Percentiles rank a stretch among this genome's conserved stretches.
Conservation (phyloP, 2,113 vertebrate genomes). For the Psephotus haematonotus region DNA sequence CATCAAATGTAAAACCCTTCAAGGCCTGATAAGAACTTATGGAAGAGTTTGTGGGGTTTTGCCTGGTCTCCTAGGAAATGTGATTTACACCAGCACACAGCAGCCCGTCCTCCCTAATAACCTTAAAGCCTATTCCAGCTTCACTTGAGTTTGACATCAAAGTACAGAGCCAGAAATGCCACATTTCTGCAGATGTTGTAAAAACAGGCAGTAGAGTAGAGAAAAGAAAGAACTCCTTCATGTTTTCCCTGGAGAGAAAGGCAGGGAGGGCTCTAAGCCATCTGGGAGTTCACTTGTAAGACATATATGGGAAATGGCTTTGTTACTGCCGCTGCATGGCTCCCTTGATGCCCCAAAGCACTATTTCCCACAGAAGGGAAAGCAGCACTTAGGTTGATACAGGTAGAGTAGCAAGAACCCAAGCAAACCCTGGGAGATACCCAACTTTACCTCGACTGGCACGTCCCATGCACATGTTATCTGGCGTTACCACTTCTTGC, state of each 20-base stretch:
- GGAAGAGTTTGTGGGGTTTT: background rate
- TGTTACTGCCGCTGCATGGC: accelerated
- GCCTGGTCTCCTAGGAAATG: background rate
- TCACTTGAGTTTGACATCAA: background rate
- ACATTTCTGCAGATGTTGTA: background rate
- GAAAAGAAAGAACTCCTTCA: background rate
- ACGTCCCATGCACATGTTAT: slow-evolving; percentile 99
- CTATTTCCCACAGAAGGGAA: accelerated
- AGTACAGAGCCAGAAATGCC: background rate
- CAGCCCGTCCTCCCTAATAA: background rate
- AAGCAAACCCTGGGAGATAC: background rate
- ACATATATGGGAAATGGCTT: background rate
- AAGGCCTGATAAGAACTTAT: background rate
- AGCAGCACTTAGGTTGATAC: accelerated
- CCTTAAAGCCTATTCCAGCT: background rate
- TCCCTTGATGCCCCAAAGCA: background rate
- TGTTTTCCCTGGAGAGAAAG: background rate
- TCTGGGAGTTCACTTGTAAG: background rate
- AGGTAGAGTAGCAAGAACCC: accelerated
- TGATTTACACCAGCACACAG: background rate
- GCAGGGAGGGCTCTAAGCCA: background rate
- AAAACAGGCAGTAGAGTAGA: background rate
- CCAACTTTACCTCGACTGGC: slow-evolving; percentile 88
- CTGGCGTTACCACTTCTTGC: slow-evolving; percentile 94
- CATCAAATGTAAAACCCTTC: background rate